Percentiles rank a stretch among this genome's conserved stretches.
Evolutionary conservation across 2,797 vertebrate genomes (phyloP).

Genomic region (Tenualosa ilisha): DNA sequence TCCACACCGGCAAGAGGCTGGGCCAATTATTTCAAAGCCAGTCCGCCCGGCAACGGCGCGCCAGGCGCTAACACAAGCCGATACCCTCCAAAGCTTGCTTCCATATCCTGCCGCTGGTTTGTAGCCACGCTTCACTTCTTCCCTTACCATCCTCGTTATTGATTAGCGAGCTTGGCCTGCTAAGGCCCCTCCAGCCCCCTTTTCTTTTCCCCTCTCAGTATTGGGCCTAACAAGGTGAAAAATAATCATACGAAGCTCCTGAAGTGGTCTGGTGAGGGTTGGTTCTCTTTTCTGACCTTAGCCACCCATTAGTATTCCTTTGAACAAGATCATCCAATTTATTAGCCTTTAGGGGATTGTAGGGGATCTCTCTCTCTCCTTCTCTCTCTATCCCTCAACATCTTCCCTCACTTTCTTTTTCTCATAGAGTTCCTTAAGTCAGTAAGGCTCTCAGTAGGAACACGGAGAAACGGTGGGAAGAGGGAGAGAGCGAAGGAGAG

Average conservation of each 20-base stretch:
- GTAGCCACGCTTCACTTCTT: constrained; percentile 32
- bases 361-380: constrained; percentile 14
- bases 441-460: constrained; percentile 13
- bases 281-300: constrained; percentile 54
- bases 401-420: not conserved
- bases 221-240: constrained; percentile 73
- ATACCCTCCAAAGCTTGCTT: not conserved
- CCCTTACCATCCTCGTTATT: constrained; percentile 54
- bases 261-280: constrained; percentile 49
- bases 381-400: not conserved
- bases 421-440: constrained; percentile 25
- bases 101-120: constrained; percentile 33
- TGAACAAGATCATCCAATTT: constrained; percentile 65
- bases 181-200: constrained; percentile 45
- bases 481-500: not conserved
- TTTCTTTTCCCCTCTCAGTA: constrained; percentile 38
- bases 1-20: constrained; percentile 37
- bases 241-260: constrained; percentile 67
- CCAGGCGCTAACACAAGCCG: constrained; percentile 31
- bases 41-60: constrained; percentile 32
- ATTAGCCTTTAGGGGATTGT: constrained; percentile 55
- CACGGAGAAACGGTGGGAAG: not conserved
- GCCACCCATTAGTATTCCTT: constrained; percentile 61
- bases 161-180: constrained; percentile 58
- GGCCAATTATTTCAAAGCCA: constrained; percentile 67